These are phyloP conservation scores for Notamacropus eugenii DNA, from an alignment of 2,797 vertebrate genomes.

Conservation along the genomic window DNA sequence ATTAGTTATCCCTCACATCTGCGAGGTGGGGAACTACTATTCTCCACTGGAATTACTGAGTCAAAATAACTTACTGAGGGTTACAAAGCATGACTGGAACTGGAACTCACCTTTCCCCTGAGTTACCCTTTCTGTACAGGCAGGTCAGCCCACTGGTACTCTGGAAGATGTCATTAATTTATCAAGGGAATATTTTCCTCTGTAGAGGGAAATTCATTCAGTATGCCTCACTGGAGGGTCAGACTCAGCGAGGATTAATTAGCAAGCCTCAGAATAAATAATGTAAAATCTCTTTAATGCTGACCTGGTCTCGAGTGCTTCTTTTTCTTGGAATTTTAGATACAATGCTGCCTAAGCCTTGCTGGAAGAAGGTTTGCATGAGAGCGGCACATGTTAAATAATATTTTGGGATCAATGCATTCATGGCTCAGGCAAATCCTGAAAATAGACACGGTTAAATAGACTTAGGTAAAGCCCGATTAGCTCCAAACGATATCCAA, in stretches of 20 bases:
- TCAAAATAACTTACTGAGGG: not conserved
- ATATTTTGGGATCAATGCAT: conserved; percentile 21
- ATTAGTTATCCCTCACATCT: not conserved
- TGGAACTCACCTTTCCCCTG: not conserved
- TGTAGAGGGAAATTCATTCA: not conserved
- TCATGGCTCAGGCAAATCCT: not conserved
- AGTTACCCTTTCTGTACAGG: not conserved
- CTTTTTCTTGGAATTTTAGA: not conserved
- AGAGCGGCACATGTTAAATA: not conserved
- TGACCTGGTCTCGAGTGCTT: not conserved
- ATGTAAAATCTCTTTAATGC: not conserved
- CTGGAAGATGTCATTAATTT: not conserved
- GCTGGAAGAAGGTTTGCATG: not conserved
- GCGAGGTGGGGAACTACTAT: not conserved
- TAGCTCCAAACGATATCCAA: conserved; percentile 20
- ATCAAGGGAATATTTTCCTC: not conserved
- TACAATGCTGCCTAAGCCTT: not conserved
- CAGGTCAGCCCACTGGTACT: not conserved
- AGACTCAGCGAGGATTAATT: not conserved
- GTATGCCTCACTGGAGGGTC: not conserved
- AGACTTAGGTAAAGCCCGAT: conserved; percentile 36
- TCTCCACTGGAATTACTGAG: not conserved
- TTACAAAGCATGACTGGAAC: not conserved
- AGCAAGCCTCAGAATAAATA: not conserved
- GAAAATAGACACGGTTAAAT: conserved; percentile 41